Base-by-base conservation (phyloP, 2,113 vertebrate species). In the Callopanchax toddi region DNA sequence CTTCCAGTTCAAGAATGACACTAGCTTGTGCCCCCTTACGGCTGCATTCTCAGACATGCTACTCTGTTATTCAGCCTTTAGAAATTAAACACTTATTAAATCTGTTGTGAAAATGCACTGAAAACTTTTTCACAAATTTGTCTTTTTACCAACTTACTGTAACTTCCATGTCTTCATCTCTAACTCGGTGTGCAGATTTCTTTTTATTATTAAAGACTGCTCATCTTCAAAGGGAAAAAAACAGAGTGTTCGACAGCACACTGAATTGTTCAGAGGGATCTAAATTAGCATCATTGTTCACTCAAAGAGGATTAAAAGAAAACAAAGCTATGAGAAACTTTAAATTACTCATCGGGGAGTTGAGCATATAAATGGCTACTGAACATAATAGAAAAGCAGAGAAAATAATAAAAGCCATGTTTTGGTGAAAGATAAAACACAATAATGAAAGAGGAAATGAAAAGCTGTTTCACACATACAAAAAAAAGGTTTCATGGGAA, bases 231-330 rank as follows among this genome's bases (percentile, higher is more conserved):
- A 48, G 1, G 1, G 16, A 49, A 23, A 16, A 21, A 66, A 65
- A 76, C 17, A 11, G 11, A 20, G 56, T 36, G 40, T 21, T 29
- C 43, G 16, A n/a, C 20, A 58, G 39, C 7, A 25, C 6, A 6
- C 29, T n/a, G 42, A 49, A 63, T 4, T 23, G 36, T 63, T 32
- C 45, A 32, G 4, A 65, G 18, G 42, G n/a, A 68, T 76, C 48
- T 46, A 49, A 82, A 63, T 54, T 6, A 74, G 56, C 23, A 29
- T 26, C 10, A n/a, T 15, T 49, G 46, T 49, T 66, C 23, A 67
- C 65, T 36, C 43, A 60, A 71, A n/a, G 6, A 44, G 22, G 17
- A 63, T 64, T 25, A 64, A 44, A 43, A 5, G 23, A 29, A 61
- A 52, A 23, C 6, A 52, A 42, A 54, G 26, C 46, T 1, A 6